Evolutionary conservation across 2,797 vertebrate genomes (phyloP).

Genomic region (Lophura swinhoii): DNA sequence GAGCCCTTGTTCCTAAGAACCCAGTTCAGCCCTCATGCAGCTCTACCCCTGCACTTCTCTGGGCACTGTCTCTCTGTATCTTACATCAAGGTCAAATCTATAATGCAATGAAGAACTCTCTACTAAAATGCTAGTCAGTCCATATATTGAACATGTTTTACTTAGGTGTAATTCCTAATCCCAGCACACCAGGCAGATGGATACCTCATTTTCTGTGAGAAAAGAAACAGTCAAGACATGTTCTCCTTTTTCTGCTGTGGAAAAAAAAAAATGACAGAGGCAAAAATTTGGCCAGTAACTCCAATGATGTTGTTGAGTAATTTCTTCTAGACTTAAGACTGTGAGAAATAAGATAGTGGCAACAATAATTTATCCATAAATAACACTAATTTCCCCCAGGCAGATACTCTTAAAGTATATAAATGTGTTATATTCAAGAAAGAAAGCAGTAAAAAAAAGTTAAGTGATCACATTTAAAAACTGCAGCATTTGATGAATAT

Average conservation of each 20-base stretch:
- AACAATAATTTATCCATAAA: constrained; percentile 20
- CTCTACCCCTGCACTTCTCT: not conserved
- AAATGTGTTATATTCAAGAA: constrained; percentile 14
- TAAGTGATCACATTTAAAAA: not conserved
- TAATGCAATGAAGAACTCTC: not conserved
- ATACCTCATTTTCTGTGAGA: constrained; percentile 5
- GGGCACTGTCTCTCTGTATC: not conserved
- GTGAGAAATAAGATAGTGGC: not conserved
- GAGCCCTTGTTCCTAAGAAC: not conserved
- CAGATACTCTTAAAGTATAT: constrained; percentile 6
- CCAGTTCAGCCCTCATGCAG: not conserved
- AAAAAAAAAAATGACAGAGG: not conserved
- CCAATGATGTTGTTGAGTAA: not conserved
- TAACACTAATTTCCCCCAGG: not conserved
- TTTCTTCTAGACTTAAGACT: not conserved
- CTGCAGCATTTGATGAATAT: not conserved
- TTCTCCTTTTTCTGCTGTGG: not conserved
- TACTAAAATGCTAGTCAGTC: not conserved
- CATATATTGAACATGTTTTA: not conserved
- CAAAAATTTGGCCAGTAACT: not conserved
- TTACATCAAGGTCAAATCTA: not conserved
- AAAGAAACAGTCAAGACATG: not conserved
- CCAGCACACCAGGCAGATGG: not conserved
- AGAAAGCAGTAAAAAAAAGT: not conserved
- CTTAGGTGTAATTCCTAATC: not conserved